These are phyloP conservation scores for Muscicapa comitata DNA, from an alignment of 2,797 vertebrate species.

Conservation along the genomic window DNA sequence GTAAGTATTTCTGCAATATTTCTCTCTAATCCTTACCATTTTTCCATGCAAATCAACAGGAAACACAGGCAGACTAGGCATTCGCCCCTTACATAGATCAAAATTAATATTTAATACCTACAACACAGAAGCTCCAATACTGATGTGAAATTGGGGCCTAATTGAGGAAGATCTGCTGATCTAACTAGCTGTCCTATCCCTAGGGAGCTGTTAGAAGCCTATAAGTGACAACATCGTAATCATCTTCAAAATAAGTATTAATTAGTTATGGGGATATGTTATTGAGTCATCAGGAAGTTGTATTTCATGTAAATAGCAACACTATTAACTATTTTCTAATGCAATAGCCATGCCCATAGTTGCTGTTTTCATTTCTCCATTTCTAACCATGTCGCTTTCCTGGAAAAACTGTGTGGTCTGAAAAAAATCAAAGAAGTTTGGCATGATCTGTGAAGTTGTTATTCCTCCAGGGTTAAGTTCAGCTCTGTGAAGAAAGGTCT, in stretches of 20 bases:
- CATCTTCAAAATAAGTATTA: conserved; percentile 25
- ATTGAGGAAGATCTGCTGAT: not conserved
- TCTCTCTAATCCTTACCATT: not conserved
- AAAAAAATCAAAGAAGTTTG: not conserved
- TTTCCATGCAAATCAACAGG: not conserved
- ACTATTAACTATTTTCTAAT: not conserved
- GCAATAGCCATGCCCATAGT: not conserved
- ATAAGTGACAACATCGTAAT: not conserved
- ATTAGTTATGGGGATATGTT: not conserved
- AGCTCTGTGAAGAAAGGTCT: not conserved
- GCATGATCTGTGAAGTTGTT: not conserved
- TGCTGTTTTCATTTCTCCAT: not conserved
- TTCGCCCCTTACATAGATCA: not conserved
- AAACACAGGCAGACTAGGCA: not conserved
- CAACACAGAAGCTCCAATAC: not conserved
- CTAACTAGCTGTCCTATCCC: not conserved
- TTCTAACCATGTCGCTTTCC: not conserved
- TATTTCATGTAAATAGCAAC: not conserved
- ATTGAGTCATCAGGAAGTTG: not conserved
- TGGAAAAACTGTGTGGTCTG: not conserved
- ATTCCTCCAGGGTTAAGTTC: not conserved
- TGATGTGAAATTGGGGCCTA: conserved; percentile 13
- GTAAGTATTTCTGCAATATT: not conserved
- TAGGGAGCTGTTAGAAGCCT: not conserved
- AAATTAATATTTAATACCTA: not conserved